phyloP scores from a whole-genome alignment of 1,140 invertebrate species.

The Aphaenogaster rudis region DNA sequence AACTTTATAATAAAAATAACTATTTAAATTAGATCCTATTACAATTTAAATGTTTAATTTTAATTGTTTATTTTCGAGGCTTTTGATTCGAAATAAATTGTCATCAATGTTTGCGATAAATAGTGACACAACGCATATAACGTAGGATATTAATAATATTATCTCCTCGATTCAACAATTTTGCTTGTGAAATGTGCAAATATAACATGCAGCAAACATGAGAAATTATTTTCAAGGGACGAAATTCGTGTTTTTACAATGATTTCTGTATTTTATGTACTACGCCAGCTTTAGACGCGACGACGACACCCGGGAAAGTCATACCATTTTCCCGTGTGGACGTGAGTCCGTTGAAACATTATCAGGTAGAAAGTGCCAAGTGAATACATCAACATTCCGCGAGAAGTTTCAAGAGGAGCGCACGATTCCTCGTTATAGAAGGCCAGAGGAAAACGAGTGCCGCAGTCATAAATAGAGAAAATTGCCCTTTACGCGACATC shows the following conservation, averaged over 20 bases:
- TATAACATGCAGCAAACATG: background rate
- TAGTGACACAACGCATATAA: background rate
- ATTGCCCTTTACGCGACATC: conserved; percentile 8
- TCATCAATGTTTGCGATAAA: background rate
- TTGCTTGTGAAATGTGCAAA: conserved; percentile 5
- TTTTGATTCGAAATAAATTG: background rate
- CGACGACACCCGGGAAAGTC: conserved; percentile 16
- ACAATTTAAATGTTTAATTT: background rate
- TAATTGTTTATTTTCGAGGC: background rate
- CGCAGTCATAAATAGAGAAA: conserved; percentile 33
- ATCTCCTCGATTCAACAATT: background rate
- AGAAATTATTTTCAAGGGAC: conserved; percentile 22
- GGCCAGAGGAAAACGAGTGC: background rate
- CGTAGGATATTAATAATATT: background rate
- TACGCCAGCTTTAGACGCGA: background rate
- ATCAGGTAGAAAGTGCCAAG: conserved; percentile 29
- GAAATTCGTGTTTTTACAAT: background rate
- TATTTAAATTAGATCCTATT: background rate
- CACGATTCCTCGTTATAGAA: conserved; percentile 23
- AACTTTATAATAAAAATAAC: background rate
- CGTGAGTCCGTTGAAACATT: conserved; percentile 33
- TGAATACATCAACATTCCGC: conserved; percentile 28
- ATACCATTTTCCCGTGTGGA: conserved; percentile 10
- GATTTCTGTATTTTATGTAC: background rate
- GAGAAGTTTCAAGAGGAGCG: conserved; percentile 22